Conservation (phyloP, 2,113 vertebrate species). For the Tachysurus fulvidraco region DNA sequence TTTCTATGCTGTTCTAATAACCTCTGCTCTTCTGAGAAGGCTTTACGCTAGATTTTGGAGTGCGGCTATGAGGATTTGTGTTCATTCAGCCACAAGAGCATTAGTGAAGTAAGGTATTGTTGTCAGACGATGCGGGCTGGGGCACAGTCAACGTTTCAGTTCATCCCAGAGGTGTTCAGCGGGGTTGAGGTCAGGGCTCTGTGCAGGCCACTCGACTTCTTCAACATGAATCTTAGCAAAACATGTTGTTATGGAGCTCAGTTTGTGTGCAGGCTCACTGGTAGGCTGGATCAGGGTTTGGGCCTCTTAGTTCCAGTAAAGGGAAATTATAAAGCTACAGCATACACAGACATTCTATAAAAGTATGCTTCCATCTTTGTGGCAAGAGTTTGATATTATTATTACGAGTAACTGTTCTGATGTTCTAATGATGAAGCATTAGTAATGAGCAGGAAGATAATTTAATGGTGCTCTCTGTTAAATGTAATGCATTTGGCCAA, state of each 20-base stretch:
- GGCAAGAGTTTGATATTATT: neutral
- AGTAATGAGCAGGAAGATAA: neutral
- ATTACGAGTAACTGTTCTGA: neutral
- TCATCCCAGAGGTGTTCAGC: neutral
- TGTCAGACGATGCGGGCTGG: neutral
- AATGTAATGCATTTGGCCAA: slow-evolving; percentile 13
- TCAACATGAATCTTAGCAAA: neutral
- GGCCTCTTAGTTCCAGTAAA: neutral
- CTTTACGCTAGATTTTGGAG: neutral
- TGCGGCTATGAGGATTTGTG: neutral
- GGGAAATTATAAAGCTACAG: neutral
- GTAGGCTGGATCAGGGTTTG: neutral
- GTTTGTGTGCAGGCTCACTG: neutral
- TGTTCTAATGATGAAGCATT: neutral
- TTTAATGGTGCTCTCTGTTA: slow-evolving; percentile 1
- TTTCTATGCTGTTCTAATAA: neutral
- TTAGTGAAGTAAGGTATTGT: neutral
- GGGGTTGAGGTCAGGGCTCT: neutral
- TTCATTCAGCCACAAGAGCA: neutral
- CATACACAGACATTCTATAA: neutral
- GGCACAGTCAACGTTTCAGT: neutral
- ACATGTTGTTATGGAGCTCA: neutral
- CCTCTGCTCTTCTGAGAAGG: neutral
- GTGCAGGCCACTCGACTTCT: neutral
- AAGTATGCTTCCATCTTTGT: neutral